Conservation (phyloP, 2,113 vertebrate genomes). For the Leiothrix lutea region DNA sequence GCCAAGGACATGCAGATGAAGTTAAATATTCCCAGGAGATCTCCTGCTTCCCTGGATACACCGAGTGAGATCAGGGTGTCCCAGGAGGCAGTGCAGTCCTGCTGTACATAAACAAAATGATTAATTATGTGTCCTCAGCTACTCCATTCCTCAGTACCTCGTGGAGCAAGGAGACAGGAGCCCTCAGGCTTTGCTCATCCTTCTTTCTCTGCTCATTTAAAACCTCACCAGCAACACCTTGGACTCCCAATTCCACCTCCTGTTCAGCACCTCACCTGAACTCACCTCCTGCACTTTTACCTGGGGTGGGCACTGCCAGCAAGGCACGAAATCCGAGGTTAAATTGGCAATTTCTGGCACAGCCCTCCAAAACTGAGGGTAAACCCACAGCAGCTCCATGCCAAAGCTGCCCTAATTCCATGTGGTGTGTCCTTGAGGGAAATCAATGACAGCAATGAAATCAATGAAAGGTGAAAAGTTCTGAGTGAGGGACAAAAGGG, state of each 20-base stretch:
- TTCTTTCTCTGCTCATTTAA: background rate
- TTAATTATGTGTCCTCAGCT: background rate
- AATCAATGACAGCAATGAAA: background rate
- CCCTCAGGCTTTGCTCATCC: background rate
- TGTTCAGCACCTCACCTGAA: background rate
- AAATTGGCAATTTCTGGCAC: background rate
- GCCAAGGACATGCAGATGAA: background rate
- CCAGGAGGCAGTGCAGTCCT: background rate
- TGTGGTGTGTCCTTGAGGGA: rapidly evolving
- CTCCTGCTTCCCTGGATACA: background rate
- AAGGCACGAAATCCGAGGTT: background rate
- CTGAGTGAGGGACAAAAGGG: background rate
- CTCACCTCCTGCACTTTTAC: background rate
- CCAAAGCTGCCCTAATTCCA: background rate
- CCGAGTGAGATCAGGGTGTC: background rate
- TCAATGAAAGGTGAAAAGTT: no score
- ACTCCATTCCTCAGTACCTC: background rate
- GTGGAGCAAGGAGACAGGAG: background rate
- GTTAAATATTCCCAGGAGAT: background rate
- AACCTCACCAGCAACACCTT: background rate
- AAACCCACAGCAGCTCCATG: background rate
- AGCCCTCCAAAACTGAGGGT: background rate
- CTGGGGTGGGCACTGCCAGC: background rate
- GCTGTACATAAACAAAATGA: background rate
- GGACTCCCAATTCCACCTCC: background rate